phyloP scores from a whole-genome alignment of 2,113 vertebrate genomes.

The Globicephala melas region DNA sequence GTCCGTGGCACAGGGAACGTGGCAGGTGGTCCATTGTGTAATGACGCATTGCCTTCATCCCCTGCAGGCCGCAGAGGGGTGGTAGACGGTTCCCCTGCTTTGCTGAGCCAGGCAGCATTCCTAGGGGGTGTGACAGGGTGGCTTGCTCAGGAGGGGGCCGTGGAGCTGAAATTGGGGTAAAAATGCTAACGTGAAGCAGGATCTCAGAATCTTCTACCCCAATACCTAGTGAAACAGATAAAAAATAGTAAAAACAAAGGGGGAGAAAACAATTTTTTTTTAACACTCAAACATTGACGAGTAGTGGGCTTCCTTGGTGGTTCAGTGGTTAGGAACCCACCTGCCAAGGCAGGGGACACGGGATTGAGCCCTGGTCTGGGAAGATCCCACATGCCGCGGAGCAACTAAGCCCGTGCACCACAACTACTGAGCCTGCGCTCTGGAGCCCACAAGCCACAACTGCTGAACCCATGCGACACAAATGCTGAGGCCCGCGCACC shows the following conservation, averaged over 20 bases:
- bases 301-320: too few relatives aligned
- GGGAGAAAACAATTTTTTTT: not conserved
- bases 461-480: fast-evolving
- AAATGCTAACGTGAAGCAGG: not conserved
- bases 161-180: not conserved
- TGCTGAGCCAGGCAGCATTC: not conserved
- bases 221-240: not conserved
- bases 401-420: too few relatives aligned
- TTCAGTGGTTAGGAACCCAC: too few relatives aligned
- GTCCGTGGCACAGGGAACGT: not conserved
- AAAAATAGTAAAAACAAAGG: not conserved
- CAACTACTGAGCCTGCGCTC: too few relatives aligned
- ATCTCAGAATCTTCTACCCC: not conserved
- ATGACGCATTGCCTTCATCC: not conserved
- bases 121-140: not conserved
- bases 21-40: not conserved
- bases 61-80: fast-evolving
- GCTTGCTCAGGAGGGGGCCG: not conserved
- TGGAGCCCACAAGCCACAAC: too few relatives aligned
- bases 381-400: too few relatives aligned
- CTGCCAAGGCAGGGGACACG: too few relatives aligned
- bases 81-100: fast-evolving
- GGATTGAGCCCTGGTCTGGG: too few relatives aligned
- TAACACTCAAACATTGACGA: not conserved
- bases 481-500: fast-evolving